Evolutionary conservation across 2,113 vertebrate genomes (phyloP).

Genomic region (Oryzias celebensis): DNA sequence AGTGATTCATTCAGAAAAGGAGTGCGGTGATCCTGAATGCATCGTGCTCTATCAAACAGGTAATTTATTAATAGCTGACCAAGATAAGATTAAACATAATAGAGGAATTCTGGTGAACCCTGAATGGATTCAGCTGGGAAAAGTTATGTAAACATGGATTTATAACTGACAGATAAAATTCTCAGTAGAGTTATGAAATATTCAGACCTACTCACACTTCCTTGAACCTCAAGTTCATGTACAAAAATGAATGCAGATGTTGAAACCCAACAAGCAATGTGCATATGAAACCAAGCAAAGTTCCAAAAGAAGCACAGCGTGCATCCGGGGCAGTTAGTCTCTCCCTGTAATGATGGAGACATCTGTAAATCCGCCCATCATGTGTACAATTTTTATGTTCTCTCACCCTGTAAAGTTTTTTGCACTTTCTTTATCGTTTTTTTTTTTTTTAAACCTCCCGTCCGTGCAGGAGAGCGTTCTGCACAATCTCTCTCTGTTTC

Average conservation of each 20-base stretch:
- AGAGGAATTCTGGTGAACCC: too few relatives aligned
- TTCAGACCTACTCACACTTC: too few relatives aligned
- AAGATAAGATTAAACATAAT: too few relatives aligned
- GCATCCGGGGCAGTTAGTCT: slow-evolving; percentile 26
- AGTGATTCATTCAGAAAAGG: background rate
- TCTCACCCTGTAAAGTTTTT: slow-evolving; percentile 19
- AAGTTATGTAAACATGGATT: too few relatives aligned
- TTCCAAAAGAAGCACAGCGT: slow-evolving; percentile 47
- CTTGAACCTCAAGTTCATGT: too few relatives aligned
- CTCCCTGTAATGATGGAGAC: slow-evolving; percentile 60
- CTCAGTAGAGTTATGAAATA: too few relatives aligned
- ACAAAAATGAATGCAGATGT: too few relatives aligned
- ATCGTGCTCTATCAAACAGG: background rate
- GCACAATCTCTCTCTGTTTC: background rate
- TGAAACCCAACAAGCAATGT: background rate
- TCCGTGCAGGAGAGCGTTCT: background rate
- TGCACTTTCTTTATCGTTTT: slow-evolving; percentile 3
- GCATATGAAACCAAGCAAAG: slow-evolving; percentile 25
- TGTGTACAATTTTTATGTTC: slow-evolving; percentile 35
- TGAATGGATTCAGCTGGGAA: too few relatives aligned
- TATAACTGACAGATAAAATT: too few relatives aligned
- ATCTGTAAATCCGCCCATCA: slow-evolving; percentile 38
- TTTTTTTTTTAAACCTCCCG: background rate
- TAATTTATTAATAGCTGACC: too few relatives aligned
- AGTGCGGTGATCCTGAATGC: background rate